Percentiles rank a stretch among this genome's conserved stretches.
These are phyloP conservation scores for Zaprionus inermis DNA, from an alignment of 1,140 invertebrate genomes.

Conservation along the genomic window DNA sequence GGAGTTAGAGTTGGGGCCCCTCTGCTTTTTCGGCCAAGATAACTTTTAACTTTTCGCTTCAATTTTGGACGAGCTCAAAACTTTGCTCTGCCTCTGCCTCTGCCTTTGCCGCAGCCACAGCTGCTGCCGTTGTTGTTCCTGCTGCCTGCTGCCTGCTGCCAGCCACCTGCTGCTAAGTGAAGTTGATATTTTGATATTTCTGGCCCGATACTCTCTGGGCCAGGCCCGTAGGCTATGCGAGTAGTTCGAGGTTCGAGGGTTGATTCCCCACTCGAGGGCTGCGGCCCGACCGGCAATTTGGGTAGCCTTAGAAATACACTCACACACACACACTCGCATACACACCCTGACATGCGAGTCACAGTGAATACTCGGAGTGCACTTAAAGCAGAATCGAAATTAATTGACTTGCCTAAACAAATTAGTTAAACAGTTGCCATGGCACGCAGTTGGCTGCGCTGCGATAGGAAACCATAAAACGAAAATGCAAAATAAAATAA, in stretches of 20 bases:
- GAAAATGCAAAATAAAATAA: neutral
- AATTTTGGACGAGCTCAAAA: conserved; percentile 65
- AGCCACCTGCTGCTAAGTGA: conserved; percentile 71
- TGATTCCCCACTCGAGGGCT: conserved; percentile 20
- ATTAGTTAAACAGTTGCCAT: conserved; percentile 47
- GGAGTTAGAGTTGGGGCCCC: conserved; percentile 16
- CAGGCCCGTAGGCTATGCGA: conserved; percentile 7
- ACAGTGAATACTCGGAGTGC: conserved; percentile 18
- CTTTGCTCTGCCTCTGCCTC: conserved; percentile 28
- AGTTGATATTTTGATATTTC: conserved; percentile 55
- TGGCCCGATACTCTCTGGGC: conserved; percentile 18
- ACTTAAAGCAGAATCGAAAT: conserved; percentile 32
- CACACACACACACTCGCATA: neutral
- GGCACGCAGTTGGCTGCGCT: neutral
- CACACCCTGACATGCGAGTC: neutral
- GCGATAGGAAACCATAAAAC: conserved; percentile 19
- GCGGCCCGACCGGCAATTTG: conserved; percentile 1
- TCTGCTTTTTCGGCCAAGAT: conserved; percentile 47
- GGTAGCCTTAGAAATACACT: conserved; percentile 34
- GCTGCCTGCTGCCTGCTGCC: conserved; percentile 1
- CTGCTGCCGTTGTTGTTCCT: neutral
- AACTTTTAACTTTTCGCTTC: conserved; percentile 71
- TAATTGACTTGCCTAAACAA: conserved; percentile 47
- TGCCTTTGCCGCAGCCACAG: conserved; percentile 1
- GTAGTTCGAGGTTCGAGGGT: conserved; percentile 31